Base-by-base conservation (phyloP, 2,113 vertebrate species). In the Stigmatopora nigra region DNA sequence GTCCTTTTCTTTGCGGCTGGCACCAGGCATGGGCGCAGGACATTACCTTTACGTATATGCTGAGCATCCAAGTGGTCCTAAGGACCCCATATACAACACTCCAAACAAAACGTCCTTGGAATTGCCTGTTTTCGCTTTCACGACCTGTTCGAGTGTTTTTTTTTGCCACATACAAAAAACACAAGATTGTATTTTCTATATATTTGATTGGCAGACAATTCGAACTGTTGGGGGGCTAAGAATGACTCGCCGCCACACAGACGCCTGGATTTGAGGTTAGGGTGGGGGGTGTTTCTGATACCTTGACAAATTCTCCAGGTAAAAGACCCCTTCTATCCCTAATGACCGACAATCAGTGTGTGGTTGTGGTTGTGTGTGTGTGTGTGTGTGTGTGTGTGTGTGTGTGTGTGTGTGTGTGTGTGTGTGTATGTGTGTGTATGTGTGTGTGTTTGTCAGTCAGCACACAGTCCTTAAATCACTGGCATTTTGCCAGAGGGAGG, bases 241-340 rank as follows among this genome's bases (percentile, higher is more conserved):
- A 79, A 31, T 31, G 53, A 13, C 77, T 65, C 48, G 78, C 79
- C 78, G 89, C 92, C 93, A 91, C 82, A 81, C 84, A 82, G 93
- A 95, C 92, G 94, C 93, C 94, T 85, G 79, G 79, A 22, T 79
- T 76, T 92, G 92, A 96, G 93, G 91, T 95, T 92, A 95, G 58
- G 36, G 35, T 44, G 20, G 2, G 2, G 72, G 65, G 65, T 47
- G 19, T 25, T 20, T 48, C 1, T 63, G n/a, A 31, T 80, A 84
- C 68, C 71, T 78, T 51, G 19, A 63, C 51, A 65, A 73, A 65
- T 45, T 57, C 52, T 69, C 19, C 62, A 70, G 70, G 73, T 79
- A 71, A 67, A 70, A 65, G 6, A 68, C 48, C 36, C 66, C 36
- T 67, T 60, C 48, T 72, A 63, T 38, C 25, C 60, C 52, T 17